Conservation (phyloP, 2,888 invertebrate genomes). For the Parthenolecanium corni region DNA sequence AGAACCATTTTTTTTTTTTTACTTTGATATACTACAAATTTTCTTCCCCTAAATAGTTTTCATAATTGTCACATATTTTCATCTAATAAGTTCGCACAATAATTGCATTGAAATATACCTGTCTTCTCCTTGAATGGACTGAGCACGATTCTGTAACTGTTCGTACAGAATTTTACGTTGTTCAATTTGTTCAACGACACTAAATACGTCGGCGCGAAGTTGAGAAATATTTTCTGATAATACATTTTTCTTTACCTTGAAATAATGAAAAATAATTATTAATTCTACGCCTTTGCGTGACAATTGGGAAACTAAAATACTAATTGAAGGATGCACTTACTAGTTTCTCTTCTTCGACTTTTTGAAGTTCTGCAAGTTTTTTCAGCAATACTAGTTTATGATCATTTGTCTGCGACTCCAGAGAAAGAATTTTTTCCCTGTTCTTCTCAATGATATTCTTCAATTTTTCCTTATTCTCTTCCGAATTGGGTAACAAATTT, state of each 20-base stretch:
- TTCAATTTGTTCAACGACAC: conserved; percentile 4
- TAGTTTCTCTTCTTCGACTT: conserved; percentile 10
- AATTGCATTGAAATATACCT: conserved; percentile 9
- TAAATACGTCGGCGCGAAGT: not conserved
- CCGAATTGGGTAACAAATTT: conserved; percentile 10
- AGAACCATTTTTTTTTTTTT: too few relatives aligned
- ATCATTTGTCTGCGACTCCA: conserved; percentile 22
- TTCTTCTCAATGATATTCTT: conserved; percentile 6
- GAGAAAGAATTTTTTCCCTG: conserved; percentile 23
- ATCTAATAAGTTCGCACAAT: too few relatives aligned
- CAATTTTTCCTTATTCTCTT: conserved; percentile 16
- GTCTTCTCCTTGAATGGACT: conserved; percentile 7
- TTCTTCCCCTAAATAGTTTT: too few relatives aligned
- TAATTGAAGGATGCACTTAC: conserved; percentile 8
- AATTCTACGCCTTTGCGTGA: not conserved
- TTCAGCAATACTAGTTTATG: conserved; percentile 23
- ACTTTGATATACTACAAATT: too few relatives aligned
- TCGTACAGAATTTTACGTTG: not conserved
- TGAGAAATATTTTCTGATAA: not conserved
- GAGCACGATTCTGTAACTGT: not conserved
- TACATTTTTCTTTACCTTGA: too few relatives aligned
- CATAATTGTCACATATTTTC: too few relatives aligned
- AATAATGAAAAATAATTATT: not conserved
- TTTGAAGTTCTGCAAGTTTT: conserved; percentile 20
- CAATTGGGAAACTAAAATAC: not conserved